Base-by-base conservation (phyloP, 2,797 vertebrate species). In the Rhinogobio ventralis region DNA sequence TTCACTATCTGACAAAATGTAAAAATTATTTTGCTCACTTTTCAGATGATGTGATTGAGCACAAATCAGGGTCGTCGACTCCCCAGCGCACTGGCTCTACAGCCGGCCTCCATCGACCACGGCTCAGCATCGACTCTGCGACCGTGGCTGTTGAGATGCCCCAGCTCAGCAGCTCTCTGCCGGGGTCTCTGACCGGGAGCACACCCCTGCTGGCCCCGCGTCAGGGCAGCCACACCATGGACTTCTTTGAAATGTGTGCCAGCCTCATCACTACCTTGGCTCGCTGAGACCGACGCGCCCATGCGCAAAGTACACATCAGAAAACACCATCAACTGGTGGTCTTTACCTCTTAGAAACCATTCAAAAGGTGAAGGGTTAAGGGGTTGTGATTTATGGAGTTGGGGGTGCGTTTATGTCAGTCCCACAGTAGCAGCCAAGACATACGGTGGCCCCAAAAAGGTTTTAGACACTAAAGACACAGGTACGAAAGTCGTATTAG, bases 171-270 rank as follows among this genome's bases (percentile, higher is more conserved):
- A 95, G 96, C 66, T 97, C 97, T 5, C 94, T 98, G 81, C 96
- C 96, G 0, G 96, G 97, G 39, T 98, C 97, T 75, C 91, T 98
- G 66, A 95, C 94, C 0, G 95, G 97, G 86, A 97, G 95, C 90
- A 89, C 93, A 8, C 92, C 94, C 53, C 90, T 95, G 0, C 93
- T 96, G 53, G 85, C 94, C 0, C 94, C 96, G 0, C 97, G 97
- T 42, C 94, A 97, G 90, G 98, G 98, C 30, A 99, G 98, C 86
- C 97, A 99, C 93, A 99, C 98, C 88, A 99, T 99, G 98, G 98
- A 99, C 94, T 99, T 99, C 94, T 99, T 99, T 1, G 98, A 99
- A 93, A 99, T 98, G 98, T 99, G 98, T 2, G 98, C 97, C 94
- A 99, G 98, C 93, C 94, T 99, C 85, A 99, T 99, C 92, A 99